A percentile compares a stretch with the other conserved stretches of the same genome.
Evolutionary conservation across 2,888 invertebrate genomes (phyloP).

Genomic region (Alviniconcha strummeri): DNA sequence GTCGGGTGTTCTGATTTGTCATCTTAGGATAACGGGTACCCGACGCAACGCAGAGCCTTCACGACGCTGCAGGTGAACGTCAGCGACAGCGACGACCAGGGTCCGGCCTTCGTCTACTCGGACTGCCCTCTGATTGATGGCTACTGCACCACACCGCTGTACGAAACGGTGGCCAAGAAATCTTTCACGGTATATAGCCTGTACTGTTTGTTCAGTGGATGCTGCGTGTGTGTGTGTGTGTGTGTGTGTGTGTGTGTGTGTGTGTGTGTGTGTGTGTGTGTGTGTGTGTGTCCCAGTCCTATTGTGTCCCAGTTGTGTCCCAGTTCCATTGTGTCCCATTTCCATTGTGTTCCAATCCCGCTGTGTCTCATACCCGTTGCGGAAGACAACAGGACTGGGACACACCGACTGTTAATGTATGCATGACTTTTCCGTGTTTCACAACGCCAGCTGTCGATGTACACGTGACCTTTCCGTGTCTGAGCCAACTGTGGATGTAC

Average conservation of each 20-base stretch:
- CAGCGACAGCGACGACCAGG: slow-evolving; percentile 92
- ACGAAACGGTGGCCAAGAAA: slow-evolving; percentile 83
- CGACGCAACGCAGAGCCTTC: slow-evolving; percentile 42
- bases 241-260: slow-evolving; percentile 3
- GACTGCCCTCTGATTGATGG: slow-evolving; percentile 88
- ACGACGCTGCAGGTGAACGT: slow-evolving; percentile 90
- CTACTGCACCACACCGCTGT: slow-evolving; percentile 91
- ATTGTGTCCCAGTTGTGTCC: too few species aligned
- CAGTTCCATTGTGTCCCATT: too few species aligned
- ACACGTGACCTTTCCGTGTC: too few species aligned
- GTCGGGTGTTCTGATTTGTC: neutral
- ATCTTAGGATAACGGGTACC: slow-evolving; percentile 45
- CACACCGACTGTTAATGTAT: too few species aligned
- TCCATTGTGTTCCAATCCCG: too few species aligned
- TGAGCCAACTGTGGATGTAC: too few species aligned
- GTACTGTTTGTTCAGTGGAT: too few species aligned
- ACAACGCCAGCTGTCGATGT: too few species aligned
- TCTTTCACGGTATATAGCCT: slow-evolving; percentile 35
- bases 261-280: neutral
- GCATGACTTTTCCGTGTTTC: too few species aligned
- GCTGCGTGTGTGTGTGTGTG: neutral
- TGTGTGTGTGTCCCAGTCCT: neutral
- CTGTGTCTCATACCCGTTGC: too few species aligned
- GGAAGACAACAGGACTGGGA: too few species aligned
- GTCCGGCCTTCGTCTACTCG: slow-evolving; percentile 92